Base-by-base conservation (phyloP, 2,888 invertebrate species). In the Caenorhabditis sp. region DNA sequence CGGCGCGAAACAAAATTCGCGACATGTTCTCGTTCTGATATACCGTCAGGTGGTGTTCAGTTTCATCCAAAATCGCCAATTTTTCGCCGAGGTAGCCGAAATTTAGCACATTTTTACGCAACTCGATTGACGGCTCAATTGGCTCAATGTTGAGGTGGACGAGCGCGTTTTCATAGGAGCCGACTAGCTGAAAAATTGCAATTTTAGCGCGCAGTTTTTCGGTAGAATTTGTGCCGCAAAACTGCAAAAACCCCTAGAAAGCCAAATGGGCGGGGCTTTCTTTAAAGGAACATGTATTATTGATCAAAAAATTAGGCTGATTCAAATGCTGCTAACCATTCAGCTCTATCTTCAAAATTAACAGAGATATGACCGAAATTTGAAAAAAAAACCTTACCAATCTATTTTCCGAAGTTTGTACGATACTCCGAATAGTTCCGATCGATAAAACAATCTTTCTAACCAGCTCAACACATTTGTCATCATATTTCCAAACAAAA, bases 361-460 rank as follows among this genome's bases (percentile, higher is more conserved):
- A n/a, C n/a, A n/a, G n/a, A n/a, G n/a, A n/a, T n/a, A n/a, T n/a
- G n/a, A n/a, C n/a, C n/a, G 55, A n/a, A 50, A 50, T 14, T 23
- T 23, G 55, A 19, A 26, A 5, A 6, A 31, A 21, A 4, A 19
- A n/a, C 3, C 36, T 10, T n/a, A 58, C 58, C 58, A 58, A 43
- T n/a, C 23, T 50, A 21, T 4, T 14, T 0, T 57, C n/a, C 26
- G 65, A 59, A 14, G 19, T 14, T 36, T 53, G 55, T 0, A 57
- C 59, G 27, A 73, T 73, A 59, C 65, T 66, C 14, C 69, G 59
- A 19, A 73, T 69, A 1, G 62, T 62, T 17, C 73, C 73, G 17
- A 57, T 55, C 12, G 73, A 60, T 6, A 73, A 51, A 1, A 57
- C 26, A 1, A 49, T 62, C 57, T 69, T 73, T 21, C 43, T 36